Percentiles rank a stretch among this genome's conserved stretches.
Evolutionary conservation across 2,888 invertebrate genomes (phyloP).

Genomic region (Troides oblongomaculatus): DNA sequence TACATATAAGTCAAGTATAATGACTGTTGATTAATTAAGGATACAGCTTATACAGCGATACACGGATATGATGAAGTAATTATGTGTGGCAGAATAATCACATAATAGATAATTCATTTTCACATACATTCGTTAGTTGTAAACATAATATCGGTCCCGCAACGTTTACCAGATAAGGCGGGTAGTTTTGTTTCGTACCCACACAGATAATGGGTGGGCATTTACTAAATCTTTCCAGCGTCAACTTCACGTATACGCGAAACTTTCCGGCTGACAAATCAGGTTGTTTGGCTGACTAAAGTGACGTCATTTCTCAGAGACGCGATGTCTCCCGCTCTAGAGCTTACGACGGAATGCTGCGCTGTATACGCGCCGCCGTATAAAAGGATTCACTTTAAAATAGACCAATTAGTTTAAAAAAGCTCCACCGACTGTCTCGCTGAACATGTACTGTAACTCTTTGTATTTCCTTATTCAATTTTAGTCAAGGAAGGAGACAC

Average conservation of each 20-base stretch:
- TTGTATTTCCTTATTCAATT: background rate
- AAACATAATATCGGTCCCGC: background rate
- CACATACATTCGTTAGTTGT: too few relatives aligned
- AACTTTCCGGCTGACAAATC: slow-evolving; percentile 34
- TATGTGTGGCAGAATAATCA: too few relatives aligned
- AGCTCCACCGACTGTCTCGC: background rate
- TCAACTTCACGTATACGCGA: slow-evolving; percentile 32
- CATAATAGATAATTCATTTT: too few relatives aligned
- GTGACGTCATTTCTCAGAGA: slow-evolving; percentile 25
- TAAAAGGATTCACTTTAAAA: slow-evolving; percentile 16
- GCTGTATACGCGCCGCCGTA: slow-evolving; percentile 9
- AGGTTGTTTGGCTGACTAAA: slow-evolving; percentile 23
- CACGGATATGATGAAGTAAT: too few relatives aligned
- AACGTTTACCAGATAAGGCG: background rate
- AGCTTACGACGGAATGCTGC: slow-evolving; percentile 18
- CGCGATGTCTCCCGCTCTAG: slow-evolving; percentile 16
- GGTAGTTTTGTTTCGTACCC: slow-evolving; percentile 7
- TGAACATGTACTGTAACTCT: background rate
- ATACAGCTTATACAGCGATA: too few relatives aligned
- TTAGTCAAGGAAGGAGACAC: background rate
- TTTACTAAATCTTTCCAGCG: slow-evolving; percentile 29
- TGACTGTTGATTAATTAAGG: too few relatives aligned
- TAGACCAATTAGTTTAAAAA: slow-evolving; percentile 20
- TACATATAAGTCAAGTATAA: too few relatives aligned
- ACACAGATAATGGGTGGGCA: slow-evolving; percentile 6